A percentile compares a stretch with the other conserved stretches of the same genome.
Conservation (phyloP, 2,113 vertebrate species). For the Microtus ochrogaster region DNA sequence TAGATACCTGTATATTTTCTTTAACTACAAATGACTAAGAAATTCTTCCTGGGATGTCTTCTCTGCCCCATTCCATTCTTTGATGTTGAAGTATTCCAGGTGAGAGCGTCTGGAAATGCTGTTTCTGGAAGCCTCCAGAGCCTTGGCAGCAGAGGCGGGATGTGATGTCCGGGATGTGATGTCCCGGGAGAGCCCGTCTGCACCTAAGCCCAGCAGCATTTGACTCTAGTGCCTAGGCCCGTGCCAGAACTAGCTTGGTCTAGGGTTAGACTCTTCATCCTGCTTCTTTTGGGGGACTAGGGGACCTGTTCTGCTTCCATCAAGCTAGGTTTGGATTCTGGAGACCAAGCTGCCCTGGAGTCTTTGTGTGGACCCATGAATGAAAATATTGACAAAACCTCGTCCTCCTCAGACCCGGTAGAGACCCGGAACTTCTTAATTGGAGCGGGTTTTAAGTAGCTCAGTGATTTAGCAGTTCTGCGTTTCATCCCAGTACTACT, state of each 20-base stretch:
- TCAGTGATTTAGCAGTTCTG: not conserved
- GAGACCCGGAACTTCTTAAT: not conserved
- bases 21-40: not conserved
- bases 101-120: accelerated
- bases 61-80: not conserved
- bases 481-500: not conserved
- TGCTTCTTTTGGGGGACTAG: not conserved
- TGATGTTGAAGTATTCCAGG: not conserved
- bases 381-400: not conserved
- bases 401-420: not conserved
- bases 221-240: not conserved
- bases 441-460: not conserved
- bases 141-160: accelerated
- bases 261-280: too few species aligned
- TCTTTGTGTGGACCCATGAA: not conserved
- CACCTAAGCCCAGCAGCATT: not conserved
- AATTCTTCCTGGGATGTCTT: not conserved
- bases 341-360: not conserved
- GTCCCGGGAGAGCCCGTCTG: accelerated
- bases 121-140: accelerated
- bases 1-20: not conserved
- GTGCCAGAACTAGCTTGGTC: not conserved
- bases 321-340: not conserved
- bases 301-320: not conserved
- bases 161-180: not conserved